Base-by-base conservation (phyloP, 2,113 vertebrate genomes). In the Cochlearius cochlearius region DNA sequence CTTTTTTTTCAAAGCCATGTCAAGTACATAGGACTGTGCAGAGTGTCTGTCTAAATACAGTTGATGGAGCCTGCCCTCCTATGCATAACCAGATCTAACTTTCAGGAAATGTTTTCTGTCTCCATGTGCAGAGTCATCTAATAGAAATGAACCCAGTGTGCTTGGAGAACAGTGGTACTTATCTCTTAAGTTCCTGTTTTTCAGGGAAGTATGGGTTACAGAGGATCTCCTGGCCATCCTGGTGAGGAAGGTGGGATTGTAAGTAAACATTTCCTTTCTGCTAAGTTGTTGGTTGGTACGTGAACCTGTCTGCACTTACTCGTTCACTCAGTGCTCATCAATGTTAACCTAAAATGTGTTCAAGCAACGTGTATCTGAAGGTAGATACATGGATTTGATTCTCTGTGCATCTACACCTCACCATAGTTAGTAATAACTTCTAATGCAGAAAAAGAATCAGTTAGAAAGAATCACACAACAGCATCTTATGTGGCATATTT, bases 191-290 rank as follows among this genome's bases (percentile, higher is more conserved):
- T 71, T 77, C 10, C 38, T 59, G n/a, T 81, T 55, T 94, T 94
- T 90, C 50, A 99, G 99, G 99, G 99, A 22, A 15, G 18, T 6
- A 14, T 34, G 1, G 99, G 99, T 86, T 90, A 68, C 66, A 96
- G 53, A 25, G 99, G 99, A 39, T 91, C 95, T 80, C 93, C 94
- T 19, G 99, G 99, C 3, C 98, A 98, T 96, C 98, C 98, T 17
- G 99, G 99, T 92, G 98, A 99, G 14, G 99, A 99, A 94, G 99
- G 99, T 67, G 86, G 89, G 18, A 58, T 86, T 50, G 99, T 99
- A 96, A 98, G 99, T 98, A 80, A 63, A 55, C 18, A 29, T 49
- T 86, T 34, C 50, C 72, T 96, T 91, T 29, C 26, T 80, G 30
- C 26, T 68, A 5, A 68, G 19, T 5, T 79, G 20, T 55, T 71